Percentiles rank a stretch among this genome's conserved stretches.
phyloP scores from a whole-genome alignment of 2,797 vertebrate species.

The Pseudochirops cupreus region DNA sequence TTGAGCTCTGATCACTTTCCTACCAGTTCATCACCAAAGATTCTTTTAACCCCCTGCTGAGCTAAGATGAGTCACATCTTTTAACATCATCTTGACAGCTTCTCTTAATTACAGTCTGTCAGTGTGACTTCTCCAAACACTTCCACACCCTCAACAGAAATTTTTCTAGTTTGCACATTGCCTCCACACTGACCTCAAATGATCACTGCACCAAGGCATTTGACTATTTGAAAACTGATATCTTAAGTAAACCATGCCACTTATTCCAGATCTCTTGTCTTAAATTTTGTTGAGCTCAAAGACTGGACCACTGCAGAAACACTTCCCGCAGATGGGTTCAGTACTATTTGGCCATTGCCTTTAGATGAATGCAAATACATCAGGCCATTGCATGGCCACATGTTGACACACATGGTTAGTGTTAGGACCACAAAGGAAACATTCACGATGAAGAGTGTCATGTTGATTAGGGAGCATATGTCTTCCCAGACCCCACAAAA shows the following conservation, averaged over 20 bases:
- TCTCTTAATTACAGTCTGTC: conserved; percentile 1
- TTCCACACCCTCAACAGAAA: neutral
- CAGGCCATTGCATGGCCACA: conserved; percentile 47
- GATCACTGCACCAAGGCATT: neutral
- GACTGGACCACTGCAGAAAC: neutral
- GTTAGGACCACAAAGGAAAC: conserved; percentile 70
- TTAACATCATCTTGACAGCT: conserved; percentile 1
- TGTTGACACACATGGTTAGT: conserved; percentile 70
- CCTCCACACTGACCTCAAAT: conserved; percentile 9
- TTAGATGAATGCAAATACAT: conserved; percentile 30
- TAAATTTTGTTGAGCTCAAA: conserved; percentile 50
- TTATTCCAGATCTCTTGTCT: conserved; percentile 30
- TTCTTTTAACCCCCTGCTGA: neutral
- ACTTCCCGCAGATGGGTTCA: conserved; percentile 21
- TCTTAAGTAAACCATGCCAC: conserved; percentile 11
- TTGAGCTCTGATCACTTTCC: neutral
- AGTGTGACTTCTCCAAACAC: neutral
- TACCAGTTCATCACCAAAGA: conserved; percentile 24
- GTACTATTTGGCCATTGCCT: neutral
- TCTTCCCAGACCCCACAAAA: conserved; percentile 62
- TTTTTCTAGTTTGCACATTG: neutral
- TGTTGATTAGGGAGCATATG: conserved; percentile 62
- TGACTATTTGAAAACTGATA: conserved; percentile 1
- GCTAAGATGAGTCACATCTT: neutral
- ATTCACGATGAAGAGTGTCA: conserved; percentile 67